phyloP scores from a whole-genome alignment of 2,888 invertebrate species.

The Liopterus haemorrhoidalis region DNA sequence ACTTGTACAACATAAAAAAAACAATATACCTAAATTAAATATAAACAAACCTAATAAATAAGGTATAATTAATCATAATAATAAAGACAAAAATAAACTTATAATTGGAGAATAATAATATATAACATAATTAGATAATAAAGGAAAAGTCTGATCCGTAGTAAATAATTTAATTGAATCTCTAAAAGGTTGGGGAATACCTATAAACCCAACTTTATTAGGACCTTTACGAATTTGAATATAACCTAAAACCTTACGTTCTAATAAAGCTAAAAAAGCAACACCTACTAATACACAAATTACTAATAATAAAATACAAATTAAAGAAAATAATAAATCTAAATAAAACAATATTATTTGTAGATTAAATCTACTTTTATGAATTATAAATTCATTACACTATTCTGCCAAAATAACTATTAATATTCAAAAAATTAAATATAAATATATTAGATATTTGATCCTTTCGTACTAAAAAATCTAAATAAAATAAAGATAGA shows the following conservation, averaged over 20 bases:
- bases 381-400: conserved; percentile 67
- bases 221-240: conserved; percentile 70
- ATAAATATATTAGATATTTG: conserved; percentile 56
- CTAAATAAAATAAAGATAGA: no score
- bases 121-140: conserved; percentile 54
- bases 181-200: conserved; percentile 63
- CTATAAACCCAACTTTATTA: conserved; percentile 60
- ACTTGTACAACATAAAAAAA: conserved; percentile 60
- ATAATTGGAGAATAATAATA: conserved; percentile 58
- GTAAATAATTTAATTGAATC: conserved; percentile 69
- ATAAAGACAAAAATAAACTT: conserved; percentile 55
- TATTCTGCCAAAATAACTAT: conserved; percentile 61
- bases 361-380: conserved; percentile 57
- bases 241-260: conserved; percentile 63
- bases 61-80: conserved; percentile 56
- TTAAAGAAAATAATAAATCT: no score
- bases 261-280: conserved; percentile 52
- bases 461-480: conserved; percentile 38
- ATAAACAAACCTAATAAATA: conserved; percentile 51
- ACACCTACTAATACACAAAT: conserved; percentile 54
- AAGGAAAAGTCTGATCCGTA: conserved; percentile 56
- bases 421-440: no score
- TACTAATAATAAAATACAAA: conserved; percentile 53
- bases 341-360: no score
- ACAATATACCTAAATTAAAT: conserved; percentile 56